Evolutionary conservation across 2,113 vertebrate genomes (phyloP), one percentile per base, ranked within the genome.

Genomic region (Grammatotria lemairii): DNA sequence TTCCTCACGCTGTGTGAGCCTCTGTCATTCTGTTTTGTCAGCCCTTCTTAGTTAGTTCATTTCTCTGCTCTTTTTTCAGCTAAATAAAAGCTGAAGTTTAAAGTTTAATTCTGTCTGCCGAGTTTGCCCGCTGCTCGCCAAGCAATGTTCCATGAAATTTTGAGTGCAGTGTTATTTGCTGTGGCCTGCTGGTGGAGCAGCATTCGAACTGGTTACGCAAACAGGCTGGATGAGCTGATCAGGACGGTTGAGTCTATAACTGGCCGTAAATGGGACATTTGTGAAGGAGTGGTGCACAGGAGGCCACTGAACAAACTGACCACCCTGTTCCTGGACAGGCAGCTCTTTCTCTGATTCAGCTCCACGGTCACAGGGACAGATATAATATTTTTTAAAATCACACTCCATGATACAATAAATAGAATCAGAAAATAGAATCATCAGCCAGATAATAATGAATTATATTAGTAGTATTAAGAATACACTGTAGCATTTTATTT

Each of bases 211-310:
- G 38, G 38, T 26, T 23, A 10, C 65, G 1, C 38, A 42, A 45
- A 42, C 38, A 73, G 68, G 40, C 68, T 73, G 65, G 13, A 26
- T 70, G 13, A 70, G 9, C 65, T 45, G 65, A 73, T 45, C 13
- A 1, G 38, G 38, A 70, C 8, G 8, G 65, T 16, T 70, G 65
- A 42, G n/a, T 73, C 68, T 45, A 4, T 73, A 9, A 45, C 13
- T 45, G 16, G 28, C 28, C 6, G 3, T 17, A 60, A 60, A 60
- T 31, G 12, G 13, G 38, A 45, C 65, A 73, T 21, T 70, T 14
- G n/a, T 45, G n/a, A 45, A 45, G 21, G 7, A 16, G 19, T 16
- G 38, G 40, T 0, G 2, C 5, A 1, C 13, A 73, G 68, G n/a
- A 45, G 35, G 1, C 14, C 68, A 73, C 38, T 45, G 4, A 70